Conservation (phyloP, 1,140 invertebrate species). For the Pseudoatta argentina region DNA sequence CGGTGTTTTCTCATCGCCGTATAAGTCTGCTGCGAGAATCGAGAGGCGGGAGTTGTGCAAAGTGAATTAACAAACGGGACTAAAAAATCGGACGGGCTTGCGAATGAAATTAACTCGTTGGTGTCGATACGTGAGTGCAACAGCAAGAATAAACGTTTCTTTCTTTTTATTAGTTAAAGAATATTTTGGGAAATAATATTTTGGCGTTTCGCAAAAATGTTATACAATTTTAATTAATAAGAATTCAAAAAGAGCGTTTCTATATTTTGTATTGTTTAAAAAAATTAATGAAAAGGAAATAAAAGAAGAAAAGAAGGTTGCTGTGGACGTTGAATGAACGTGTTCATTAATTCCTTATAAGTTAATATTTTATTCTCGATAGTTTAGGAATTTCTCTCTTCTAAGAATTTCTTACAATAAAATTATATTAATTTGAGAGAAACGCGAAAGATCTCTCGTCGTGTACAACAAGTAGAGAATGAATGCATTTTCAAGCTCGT, state of each 20-base stretch:
- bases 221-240: neutral
- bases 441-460: too few relatives aligned
- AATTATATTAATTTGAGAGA: neutral
- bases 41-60: neutral
- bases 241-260: neutral
- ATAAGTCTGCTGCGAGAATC: conserved; percentile 17
- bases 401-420: neutral
- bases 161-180: conserved; percentile 39
- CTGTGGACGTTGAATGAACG: neutral
- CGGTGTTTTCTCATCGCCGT: neutral
- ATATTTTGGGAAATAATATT: conserved; percentile 45
- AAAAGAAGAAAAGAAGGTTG: neutral
- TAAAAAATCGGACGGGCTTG: neutral
- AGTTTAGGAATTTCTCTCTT: neutral
- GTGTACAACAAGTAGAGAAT: neutral
- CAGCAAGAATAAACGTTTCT: neutral
- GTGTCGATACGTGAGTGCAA: neutral
- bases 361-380: neutral
- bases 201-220: neutral
- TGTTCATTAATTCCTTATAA: neutral
- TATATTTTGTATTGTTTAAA: neutral
- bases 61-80: conserved; percentile 19
- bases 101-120: conserved; percentile 22
- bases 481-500: neutral
- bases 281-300: neutral